These are phyloP conservation scores for Lacerta viridis DNA, from an alignment of 2,797 vertebrate genomes.

Conservation along the genomic window DNA sequence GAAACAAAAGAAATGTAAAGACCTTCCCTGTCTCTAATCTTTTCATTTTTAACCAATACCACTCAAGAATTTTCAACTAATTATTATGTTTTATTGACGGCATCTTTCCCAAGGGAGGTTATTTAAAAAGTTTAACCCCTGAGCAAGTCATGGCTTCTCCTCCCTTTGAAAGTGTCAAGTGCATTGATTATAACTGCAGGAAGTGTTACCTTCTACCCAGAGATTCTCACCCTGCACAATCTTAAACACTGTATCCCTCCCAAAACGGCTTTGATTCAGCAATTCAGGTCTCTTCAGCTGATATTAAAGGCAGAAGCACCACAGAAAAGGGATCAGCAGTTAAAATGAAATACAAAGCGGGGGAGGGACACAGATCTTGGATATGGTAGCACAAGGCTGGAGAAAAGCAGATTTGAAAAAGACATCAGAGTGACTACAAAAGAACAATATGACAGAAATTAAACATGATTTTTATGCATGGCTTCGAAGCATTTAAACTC, in stretches of 20 bases:
- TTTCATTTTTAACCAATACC: constrained; percentile 69
- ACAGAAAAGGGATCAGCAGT: constrained; percentile 76
- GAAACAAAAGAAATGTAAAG: constrained; percentile 65
- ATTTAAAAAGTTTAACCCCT: constrained; percentile 95
- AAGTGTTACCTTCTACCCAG: constrained; percentile 87
- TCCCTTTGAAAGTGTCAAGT: constrained; percentile 92
- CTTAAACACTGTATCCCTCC: constrained; percentile 76
- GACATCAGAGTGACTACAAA: constrained; percentile 85
- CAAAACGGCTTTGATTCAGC: constrained; percentile 78
- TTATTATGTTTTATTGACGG: constrained; percentile 94
- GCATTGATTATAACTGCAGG: constrained; percentile 92
- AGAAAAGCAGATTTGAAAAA: constrained; percentile 86
- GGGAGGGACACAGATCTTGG: constrained; percentile 58
- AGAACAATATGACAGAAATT: constrained; percentile 90
- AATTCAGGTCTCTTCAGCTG: constrained; percentile 78
- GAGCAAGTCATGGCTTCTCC: constrained; percentile 87
- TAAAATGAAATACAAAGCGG: constrained; percentile 78
- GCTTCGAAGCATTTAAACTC: constrained; percentile 87
- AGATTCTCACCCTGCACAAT: constrained; percentile 82
- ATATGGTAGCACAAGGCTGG: constrained; percentile 76
- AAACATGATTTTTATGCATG: constrained; percentile 89
- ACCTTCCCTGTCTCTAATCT: constrained; percentile 63
- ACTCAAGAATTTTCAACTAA: constrained; percentile 86
- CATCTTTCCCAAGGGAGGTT: constrained; percentile 88
- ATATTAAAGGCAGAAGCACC: constrained; percentile 80